Base-by-base conservation (phyloP, 2,797 vertebrate genomes). In the Morelia viridis region DNA sequence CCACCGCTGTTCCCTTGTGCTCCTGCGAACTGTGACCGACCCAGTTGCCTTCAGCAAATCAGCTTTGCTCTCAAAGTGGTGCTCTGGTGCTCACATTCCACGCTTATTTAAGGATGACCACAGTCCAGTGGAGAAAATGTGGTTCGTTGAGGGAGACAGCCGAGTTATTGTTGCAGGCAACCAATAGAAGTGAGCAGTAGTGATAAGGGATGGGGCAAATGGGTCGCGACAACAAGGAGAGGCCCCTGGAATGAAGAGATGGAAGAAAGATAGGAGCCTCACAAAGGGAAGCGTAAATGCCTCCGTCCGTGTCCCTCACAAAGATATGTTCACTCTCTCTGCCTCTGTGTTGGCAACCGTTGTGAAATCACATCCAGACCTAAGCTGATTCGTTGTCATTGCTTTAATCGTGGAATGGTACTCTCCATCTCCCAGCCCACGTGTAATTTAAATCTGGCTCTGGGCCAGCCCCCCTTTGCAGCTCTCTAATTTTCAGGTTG, bases 371-470 rank as follows among this genome's bases (percentile, higher is more conserved):
- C 95, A 95, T 93, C 94, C 94, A 96, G 90, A 65, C 93, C 91
- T 88, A 91, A 91, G 91, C 94, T 93, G 93, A 94, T 94, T 94
- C 95, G 46, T 84, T 95, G 95, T 96, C 94, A 95, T 95, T 96
- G 57, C 94, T 93, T 95, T 95, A 91, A 95, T 95, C 96, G 94
- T 41, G 2, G 46, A 95, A 97, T 96, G 97, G 96, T 95, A 94
- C 95, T 94, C 91, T 87, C 93, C 88, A 83, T 94, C 61, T 96
- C 96, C 97, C 96, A 97, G 94, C 93, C 93, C 95, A 96, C 96
- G 95, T 96, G 96, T 95, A 96, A 95, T 97, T 96, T 96, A 85
- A 94, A 91, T 94, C 94, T 98, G 98, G 98, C 97, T 92, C n/a
- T 0, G 8, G 68, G 97, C 97, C 98, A 98, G 95, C 87, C 94